phyloP scores from a whole-genome alignment of 2,888 invertebrate genomes.

The Oxytorus armatus region DNA sequence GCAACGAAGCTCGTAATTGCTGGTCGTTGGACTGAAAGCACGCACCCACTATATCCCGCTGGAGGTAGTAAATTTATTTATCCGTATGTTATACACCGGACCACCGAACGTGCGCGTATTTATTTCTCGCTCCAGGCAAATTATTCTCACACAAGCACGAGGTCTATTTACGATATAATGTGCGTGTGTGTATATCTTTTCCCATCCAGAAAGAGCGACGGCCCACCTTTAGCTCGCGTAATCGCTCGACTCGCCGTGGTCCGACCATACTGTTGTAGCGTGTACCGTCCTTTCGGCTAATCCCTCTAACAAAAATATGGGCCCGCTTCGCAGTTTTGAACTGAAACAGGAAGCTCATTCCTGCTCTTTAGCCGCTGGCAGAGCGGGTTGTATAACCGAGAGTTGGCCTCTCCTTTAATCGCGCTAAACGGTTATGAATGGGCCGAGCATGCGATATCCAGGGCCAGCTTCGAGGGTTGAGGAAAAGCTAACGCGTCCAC shows the following conservation, averaged over 20 bases:
- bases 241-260: constrained; percentile 49
- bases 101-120: constrained; percentile 56
- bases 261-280: constrained; percentile 10
- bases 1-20: constrained; percentile 52
- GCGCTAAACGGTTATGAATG: constrained; percentile 78
- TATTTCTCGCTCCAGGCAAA: constrained; percentile 64
- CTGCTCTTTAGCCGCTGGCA: constrained; percentile 72
- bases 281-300: constrained; percentile 69
- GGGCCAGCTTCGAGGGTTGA: constrained; percentile 20
- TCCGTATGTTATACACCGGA: constrained; percentile 35
- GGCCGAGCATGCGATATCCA: constrained; percentile 20
- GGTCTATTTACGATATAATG: constrained; percentile 24
- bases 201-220: constrained; percentile 55
- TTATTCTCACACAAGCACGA: constrained; percentile 59
- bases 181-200: neutral
- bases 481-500: constrained; percentile 8
- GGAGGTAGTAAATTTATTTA: constrained; percentile 62
- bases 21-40: constrained; percentile 19
- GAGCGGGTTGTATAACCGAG: constrained; percentile 51
- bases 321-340: constrained; percentile 60
- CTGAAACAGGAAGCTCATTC: constrained; percentile 71
- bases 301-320: constrained; percentile 78
- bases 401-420: constrained; percentile 71
- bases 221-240: constrained; percentile 73
- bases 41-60: constrained; percentile 35